These are phyloP conservation scores for Plemyria rubiginata DNA, from an alignment of 2,888 invertebrate species.

Conservation along the genomic window DNA sequence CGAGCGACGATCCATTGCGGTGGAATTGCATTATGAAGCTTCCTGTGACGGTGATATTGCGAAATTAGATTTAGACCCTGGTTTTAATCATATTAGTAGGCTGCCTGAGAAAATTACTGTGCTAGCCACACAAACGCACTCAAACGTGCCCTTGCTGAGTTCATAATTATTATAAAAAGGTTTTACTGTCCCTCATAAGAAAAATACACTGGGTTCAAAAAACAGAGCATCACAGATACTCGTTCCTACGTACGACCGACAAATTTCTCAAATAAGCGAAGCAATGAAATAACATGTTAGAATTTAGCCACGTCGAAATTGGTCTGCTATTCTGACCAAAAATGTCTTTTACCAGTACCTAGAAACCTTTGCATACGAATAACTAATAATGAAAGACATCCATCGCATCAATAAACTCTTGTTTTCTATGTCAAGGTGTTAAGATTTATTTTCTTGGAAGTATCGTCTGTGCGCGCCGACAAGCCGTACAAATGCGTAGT, in stretches of 20 bases:
- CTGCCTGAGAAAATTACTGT: constrained; percentile 22
- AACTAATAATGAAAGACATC: constrained; percentile 17
- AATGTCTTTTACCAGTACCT: not conserved
- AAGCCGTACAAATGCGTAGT: constrained; percentile 54
- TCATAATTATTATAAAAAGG: not conserved
- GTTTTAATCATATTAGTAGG: constrained; percentile 29
- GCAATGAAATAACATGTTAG: too few species aligned
- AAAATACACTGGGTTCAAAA: too few species aligned
- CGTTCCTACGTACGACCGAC: too few species aligned
- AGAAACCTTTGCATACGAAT: constrained; percentile 8
- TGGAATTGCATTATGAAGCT: constrained; percentile 32
- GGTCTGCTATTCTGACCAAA: too few species aligned
- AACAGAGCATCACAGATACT: too few species aligned
- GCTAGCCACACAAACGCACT: constrained; percentile 3
- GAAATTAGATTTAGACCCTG: constrained; percentile 32
- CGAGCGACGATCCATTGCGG: constrained; percentile 33
- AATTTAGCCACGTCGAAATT: too few species aligned
- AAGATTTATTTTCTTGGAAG: constrained; percentile 28
- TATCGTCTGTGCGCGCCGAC: constrained; percentile 30
- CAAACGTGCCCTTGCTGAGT: not conserved
- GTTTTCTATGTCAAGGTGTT: constrained; percentile 19
- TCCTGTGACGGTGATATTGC: constrained; percentile 32
- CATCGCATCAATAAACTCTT: not conserved
- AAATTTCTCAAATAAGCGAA: too few species aligned
- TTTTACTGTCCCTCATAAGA: too few species aligned